phyloP scores from a whole-genome alignment of 2,113 vertebrate species.

The Anthoscopus minutus region DNA sequence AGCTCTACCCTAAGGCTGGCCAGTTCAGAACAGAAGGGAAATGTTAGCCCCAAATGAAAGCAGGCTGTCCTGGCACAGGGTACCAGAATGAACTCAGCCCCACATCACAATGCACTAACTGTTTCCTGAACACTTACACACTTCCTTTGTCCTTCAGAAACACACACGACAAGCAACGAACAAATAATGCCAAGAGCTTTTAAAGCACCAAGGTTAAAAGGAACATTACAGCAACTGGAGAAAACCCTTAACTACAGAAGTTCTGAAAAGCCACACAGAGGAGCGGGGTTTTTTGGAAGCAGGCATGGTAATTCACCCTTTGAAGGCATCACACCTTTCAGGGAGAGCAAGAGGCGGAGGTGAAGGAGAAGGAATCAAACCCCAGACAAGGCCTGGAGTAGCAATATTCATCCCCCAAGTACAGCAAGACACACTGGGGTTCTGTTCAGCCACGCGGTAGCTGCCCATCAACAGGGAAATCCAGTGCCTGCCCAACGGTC shows the following conservation, averaged over 20 bases:
- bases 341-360: constrained; percentile 8
- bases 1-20: neutral
- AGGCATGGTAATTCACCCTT: constrained; percentile 6
- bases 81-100: constrained; percentile 24
- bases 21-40: neutral
- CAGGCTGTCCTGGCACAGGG: neutral
- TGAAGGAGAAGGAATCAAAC: constrained; percentile 53
- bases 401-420: neutral
- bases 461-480: constrained; percentile 44
- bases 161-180: constrained; percentile 2
- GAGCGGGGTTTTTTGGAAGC: neutral
- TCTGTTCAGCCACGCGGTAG: constrained; percentile 60
- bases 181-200: constrained; percentile 14
- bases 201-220: constrained; percentile 29
- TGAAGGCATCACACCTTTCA: constrained; percentile 63
- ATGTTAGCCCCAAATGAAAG: neutral
- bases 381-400: neutral
- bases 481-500: neutral
- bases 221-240: neutral
- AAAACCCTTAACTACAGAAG: neutral
- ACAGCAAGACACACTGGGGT: neutral
- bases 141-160: constrained; percentile 43
- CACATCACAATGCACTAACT: constrained; percentile 5
- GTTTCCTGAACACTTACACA: constrained; percentile 28
- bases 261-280: constrained; percentile 30